Conservation (phyloP, 2,797 vertebrate genomes). For the Argyrosomus regius region DNA sequence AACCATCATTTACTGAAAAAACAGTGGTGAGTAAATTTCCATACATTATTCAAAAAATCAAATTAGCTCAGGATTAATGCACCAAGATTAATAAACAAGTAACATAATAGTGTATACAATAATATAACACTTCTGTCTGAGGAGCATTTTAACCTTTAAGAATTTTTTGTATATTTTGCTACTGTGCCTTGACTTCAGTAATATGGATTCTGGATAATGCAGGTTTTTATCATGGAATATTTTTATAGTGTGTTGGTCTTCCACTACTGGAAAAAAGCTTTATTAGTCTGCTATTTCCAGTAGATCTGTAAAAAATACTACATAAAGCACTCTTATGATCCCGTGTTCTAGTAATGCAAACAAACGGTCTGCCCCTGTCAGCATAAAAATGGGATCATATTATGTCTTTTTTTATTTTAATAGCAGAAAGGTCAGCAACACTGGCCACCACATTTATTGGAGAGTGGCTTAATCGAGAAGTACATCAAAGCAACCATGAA, state of each 20-base stretch:
- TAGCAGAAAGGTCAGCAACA: constrained; percentile 13
- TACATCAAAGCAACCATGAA: constrained; percentile 50
- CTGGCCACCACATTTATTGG: not conserved
- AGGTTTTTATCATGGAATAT: not conserved
- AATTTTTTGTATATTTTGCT: not conserved
- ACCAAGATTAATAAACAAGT: not conserved
- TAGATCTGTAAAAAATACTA: not conserved
- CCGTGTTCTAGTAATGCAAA: constrained; percentile 12
- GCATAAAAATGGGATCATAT: constrained; percentile 21
- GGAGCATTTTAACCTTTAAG: not conserved
- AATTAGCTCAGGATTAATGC: not conserved
- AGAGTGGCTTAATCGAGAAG: constrained; percentile 36
- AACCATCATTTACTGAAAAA: not conserved
- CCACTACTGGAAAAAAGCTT: not conserved
- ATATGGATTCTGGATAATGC: not conserved
- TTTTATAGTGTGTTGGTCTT: not conserved
- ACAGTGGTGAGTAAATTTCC: not conserved
- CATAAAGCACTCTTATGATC: not conserved
- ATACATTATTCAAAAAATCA: no score
- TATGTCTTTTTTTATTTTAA: constrained; percentile 31
- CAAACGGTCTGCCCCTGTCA: constrained; percentile 21
- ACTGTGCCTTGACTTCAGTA: not conserved
- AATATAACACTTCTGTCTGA: not conserved
- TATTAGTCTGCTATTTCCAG: constrained; percentile 37
- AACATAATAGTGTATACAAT: not conserved